phyloP scores from a whole-genome alignment of 1,140 invertebrate species.

The Caenorhabditis elegans region WBcel235 BX284606.5:14035501-14036000 shows the following conservation, averaged over 20 bases:
- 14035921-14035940: too few species aligned
- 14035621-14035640: conserved; percentile 24
- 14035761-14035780: conserved; percentile 27
- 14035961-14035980: too few species aligned
- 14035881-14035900: neutral
- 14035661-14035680: conserved; percentile 31
- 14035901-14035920: neutral
- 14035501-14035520: too few species aligned
- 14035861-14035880: neutral
- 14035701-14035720: neutral
- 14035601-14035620: conserved; percentile 42
- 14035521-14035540: conserved; percentile 27
- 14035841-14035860: conserved; percentile 35
- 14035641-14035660: conserved; percentile 22
- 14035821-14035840: conserved; percentile 28
- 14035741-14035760: conserved; percentile 35
- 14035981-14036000: too few species aligned
- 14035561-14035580: conserved; percentile 30
- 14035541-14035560: conserved; percentile 37
- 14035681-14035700: conserved; percentile 11
- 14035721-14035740: conserved; percentile 35
- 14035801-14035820: conserved; percentile 21
- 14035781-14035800: conserved; percentile 28
- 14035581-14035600: conserved; percentile 40
- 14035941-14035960: too few species aligned